Base-by-base conservation (phyloP, 2,888 invertebrate genomes). In the Trachelus iudaicus region DNA sequence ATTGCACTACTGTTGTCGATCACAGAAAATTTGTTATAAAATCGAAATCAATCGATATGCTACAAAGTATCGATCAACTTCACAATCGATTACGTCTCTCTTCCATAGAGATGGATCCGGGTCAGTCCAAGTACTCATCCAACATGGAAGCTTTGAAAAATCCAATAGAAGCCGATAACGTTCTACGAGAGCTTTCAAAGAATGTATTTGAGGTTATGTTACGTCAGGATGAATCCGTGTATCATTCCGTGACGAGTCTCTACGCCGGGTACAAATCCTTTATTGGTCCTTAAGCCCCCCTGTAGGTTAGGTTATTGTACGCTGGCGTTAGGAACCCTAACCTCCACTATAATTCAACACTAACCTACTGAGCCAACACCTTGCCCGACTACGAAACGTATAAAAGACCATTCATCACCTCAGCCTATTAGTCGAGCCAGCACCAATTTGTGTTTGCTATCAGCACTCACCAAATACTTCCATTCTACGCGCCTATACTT, bases 281-380 rank as follows among this genome's bases (percentile, higher is more conserved):
- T 23, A 56, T 56, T 56, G 56, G 56, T 56, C 56, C 40, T 40
- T 40, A 40, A 40, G 78, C 71, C 87, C 85, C 82, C 88, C 87
- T 83, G 85, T 81, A 77, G 86, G 85, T 83, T 78, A 77, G 81
- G 83, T 85, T 87, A 87, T 88, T 85, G 87, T 87, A 85, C 83
- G 85, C 85, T 82, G 84, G 83, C 77, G 23, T 56, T 56, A 56
- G 56, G 74, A 82, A 79, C 81, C 79, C 81, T 56, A 56, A 23
- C 84, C 82, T 83, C 83, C 83, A 87, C 86, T 83, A 89, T 88
- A 88, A 89, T 89, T 88, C 86, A 87, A 88, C 85, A 84, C 85
- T 87, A 87, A 87, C 85, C 84, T 82, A 85, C 83, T 83, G 84
- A 83, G 56, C 85, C 83, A 87, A 87, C 86, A 82, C 86, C 87